Conservation (phyloP, 2,888 invertebrate genomes). For the Mycalesis mineus region DNA sequence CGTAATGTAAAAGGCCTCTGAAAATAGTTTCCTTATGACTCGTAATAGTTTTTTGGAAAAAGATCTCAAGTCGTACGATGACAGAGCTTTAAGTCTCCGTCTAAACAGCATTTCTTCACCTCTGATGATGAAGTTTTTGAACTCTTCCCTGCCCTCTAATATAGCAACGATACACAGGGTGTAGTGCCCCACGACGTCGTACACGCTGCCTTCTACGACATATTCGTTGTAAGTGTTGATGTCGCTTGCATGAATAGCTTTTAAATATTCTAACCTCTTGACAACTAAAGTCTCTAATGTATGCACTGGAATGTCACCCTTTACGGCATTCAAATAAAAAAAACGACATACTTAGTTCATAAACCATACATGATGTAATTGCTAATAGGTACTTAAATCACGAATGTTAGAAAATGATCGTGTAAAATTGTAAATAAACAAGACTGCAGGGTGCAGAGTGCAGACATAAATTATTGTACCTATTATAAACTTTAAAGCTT, state of each 20-base stretch:
- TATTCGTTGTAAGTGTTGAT: constrained; percentile 67
- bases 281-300: constrained; percentile 72
- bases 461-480: too few relatives aligned
- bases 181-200: constrained; percentile 80
- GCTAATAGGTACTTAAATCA: too few relatives aligned
- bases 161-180: constrained; percentile 65
- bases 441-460: too few relatives aligned
- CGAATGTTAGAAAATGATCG: too few relatives aligned
- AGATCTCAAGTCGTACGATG: constrained; percentile 54
- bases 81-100: constrained; percentile 43
- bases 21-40: constrained; percentile 44
- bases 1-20: constrained; percentile 35
- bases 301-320: constrained; percentile 73
- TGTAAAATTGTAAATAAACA: too few relatives aligned
- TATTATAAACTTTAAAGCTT: too few relatives aligned
- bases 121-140: constrained; percentile 52
- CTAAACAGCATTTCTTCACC: constrained; percentile 57
- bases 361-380: background rate
- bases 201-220: constrained; percentile 76
- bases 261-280: constrained; percentile 72
- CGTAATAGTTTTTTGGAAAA: constrained; percentile 58
- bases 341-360: background rate
- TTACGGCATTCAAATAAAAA: constrained; percentile 76
- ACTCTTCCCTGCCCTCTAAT: constrained; percentile 46
- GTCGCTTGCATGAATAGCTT: constrained; percentile 48